A percentile compares a stretch with the other conserved stretches of the same genome.
phyloP scores from a whole-genome alignment of 2,797 vertebrate genomes.

The Acipenser oxyrinchus region DNA sequence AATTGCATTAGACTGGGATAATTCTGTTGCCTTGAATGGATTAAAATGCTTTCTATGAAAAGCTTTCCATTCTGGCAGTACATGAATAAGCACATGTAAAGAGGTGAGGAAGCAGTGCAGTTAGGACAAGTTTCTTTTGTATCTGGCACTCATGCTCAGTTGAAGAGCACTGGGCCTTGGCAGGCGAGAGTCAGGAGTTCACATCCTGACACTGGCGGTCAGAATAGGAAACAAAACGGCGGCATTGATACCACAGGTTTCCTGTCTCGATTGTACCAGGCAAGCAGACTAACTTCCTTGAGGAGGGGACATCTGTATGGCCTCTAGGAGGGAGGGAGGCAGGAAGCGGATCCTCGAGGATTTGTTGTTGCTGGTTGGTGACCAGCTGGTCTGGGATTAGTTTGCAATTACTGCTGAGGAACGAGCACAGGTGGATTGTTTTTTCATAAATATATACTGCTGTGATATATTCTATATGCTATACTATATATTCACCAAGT shows the following conservation, averaged over 20 bases:
- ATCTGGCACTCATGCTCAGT: background rate
- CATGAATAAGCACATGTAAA: background rate
- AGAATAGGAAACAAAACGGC: background rate
- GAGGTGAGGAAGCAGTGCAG: background rate
- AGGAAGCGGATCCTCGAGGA: constrained; percentile 6
- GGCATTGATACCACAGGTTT: background rate
- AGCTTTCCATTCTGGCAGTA: background rate
- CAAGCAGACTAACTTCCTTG: background rate
- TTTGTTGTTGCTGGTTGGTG: background rate
- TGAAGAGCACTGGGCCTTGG: constrained; percentile 1
- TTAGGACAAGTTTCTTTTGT: background rate
- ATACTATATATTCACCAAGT: no score
- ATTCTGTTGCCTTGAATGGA: no score
- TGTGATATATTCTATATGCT: no score
- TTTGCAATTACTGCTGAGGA: no score
- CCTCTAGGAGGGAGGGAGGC: background rate
- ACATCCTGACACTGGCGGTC: constrained; percentile 5
- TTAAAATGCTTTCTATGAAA: background rate
- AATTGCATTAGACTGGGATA: no score
- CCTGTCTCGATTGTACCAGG: constrained; percentile 2
- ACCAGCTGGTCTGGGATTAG: no score
- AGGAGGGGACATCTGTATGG: background rate
- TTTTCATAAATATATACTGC: no score
- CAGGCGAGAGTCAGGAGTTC: background rate
- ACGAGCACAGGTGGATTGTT: no score